Evolutionary conservation across 2,797 vertebrate genomes (phyloP), one percentile per base, ranked within the genome.

Genomic region (Corythornis leucogaster): DNA sequence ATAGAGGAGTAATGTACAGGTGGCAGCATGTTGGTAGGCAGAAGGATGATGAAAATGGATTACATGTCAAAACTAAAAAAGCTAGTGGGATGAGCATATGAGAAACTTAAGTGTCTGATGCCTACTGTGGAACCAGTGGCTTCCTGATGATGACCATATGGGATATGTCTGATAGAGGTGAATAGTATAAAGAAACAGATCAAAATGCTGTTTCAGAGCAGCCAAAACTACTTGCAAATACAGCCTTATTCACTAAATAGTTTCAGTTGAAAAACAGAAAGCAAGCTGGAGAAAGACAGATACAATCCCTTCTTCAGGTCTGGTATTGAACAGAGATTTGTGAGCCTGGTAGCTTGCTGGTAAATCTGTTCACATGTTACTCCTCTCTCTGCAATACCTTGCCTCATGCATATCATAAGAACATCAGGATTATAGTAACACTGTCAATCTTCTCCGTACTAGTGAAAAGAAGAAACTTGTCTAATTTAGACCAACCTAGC

Each of bases 401-500:
- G 13, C 6, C 16, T 84, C 15, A 11, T 15, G 7, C 2, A 1
- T 50, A 35, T 9, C 40, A 50, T 40, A 51, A 55, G 12, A 88
- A 16, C n/a, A 85, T 8, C 26, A 28, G 62, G 28, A 33, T 35
- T 31, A 16, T 2, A 40, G 28, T 55, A 59, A 8, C 4, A 58
- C 31, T 8, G 19, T 43, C 38, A 64, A 82, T 38, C 8, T 35
- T 59, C 31, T 77, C 54, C 31, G 53, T 26, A 40, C 22, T 31
- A n/a, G 16, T 11, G 50, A 84, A 74, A 42, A 0, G 1, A 54
- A 30, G 31, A 46, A 51, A 55, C 6, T 2, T 5, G 4, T 9
- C 38, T 38, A 38, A 5, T 62, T 70, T 53, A 80, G 30, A 63
- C 14, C 26, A 70, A 31, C 13, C 11, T 57, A 21, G 11, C 11